Percentiles rank a stretch among this genome's conserved stretches.
Evolutionary conservation across 1,140 invertebrate species (phyloP).

Genomic region (Cherax destructor): DNA sequence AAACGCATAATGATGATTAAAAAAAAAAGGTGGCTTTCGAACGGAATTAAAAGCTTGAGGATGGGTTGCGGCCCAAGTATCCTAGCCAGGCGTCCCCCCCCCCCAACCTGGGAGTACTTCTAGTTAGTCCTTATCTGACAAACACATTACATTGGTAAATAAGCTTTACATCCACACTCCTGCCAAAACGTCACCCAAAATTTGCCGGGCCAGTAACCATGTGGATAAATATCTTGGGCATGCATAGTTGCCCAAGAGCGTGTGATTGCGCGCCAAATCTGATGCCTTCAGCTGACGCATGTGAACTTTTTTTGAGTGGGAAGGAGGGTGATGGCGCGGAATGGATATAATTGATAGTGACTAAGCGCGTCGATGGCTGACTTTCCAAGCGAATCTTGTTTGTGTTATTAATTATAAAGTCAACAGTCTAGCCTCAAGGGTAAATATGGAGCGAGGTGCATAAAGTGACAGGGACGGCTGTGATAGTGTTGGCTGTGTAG

Average conservation of each 20-base stretch:
- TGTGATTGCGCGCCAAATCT: slow-evolving; percentile 5
- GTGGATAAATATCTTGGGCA: not conserved
- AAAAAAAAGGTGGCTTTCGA: too few relatives aligned
- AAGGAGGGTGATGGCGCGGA: not conserved
- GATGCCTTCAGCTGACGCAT: not conserved
- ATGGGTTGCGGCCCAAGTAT: too few relatives aligned
- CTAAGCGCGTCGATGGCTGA: not conserved
- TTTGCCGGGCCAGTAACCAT: not conserved
- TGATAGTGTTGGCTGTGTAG: not conserved
- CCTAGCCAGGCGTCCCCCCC: too few relatives aligned
- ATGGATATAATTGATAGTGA: not conserved
- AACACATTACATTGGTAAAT: not conserved
- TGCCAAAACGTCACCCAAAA: not conserved
- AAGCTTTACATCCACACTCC: not conserved
- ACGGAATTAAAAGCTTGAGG: too few relatives aligned
- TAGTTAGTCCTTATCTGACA: not conserved
- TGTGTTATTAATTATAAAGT: slow-evolving; percentile 1
- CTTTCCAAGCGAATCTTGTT: not conserved
- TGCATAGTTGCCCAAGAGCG: not conserved
- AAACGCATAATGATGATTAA: too few relatives aligned
- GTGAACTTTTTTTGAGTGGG: not conserved
- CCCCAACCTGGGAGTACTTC: not conserved
- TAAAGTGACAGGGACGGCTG: not conserved
- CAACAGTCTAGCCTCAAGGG: not conserved
- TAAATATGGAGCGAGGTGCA: not conserved